phyloP scores from a whole-genome alignment of 2,888 invertebrate genomes.

The Drosophila testacea region DNA sequence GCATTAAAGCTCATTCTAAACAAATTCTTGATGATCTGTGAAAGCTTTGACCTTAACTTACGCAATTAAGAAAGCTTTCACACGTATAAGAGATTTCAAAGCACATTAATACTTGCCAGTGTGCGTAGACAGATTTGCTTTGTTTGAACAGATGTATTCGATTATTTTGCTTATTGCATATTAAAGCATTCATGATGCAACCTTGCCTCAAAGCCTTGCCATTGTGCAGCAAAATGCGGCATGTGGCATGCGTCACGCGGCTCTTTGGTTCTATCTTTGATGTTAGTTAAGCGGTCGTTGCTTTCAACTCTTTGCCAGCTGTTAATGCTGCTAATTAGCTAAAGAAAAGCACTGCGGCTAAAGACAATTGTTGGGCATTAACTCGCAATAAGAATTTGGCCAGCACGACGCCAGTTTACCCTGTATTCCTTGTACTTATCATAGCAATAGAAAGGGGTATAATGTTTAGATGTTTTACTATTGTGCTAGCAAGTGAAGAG shows the following conservation, averaged over 20 bases:
- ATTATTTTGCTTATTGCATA: slow-evolving; percentile 35
- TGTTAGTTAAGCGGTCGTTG: slow-evolving; percentile 29
- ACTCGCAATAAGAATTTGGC: slow-evolving; percentile 38
- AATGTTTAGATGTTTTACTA: background rate
- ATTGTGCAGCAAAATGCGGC: slow-evolving; percentile 20
- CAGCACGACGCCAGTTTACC: slow-evolving; percentile 38
- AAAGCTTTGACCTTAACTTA: too few relatives aligned
- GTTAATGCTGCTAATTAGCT: slow-evolving; percentile 64
- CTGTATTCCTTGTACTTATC: slow-evolving; percentile 9
- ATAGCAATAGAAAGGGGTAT: too few relatives aligned
- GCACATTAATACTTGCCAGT: background rate
- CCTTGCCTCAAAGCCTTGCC: slow-evolving; percentile 20
- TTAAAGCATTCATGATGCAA: slow-evolving; percentile 31
- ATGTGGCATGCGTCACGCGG: slow-evolving; percentile 27
- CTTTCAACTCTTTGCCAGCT: slow-evolving; percentile 34
- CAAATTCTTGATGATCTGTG: background rate
- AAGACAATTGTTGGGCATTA: slow-evolving; percentile 68
- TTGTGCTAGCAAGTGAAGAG: background rate
- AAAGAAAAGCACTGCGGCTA: slow-evolving; percentile 30
- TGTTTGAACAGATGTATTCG: slow-evolving; percentile 21
- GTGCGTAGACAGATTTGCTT: slow-evolving; percentile 1
- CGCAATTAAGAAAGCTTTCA: too few relatives aligned
- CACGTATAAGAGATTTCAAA: background rate
- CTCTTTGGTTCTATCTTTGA: slow-evolving; percentile 48
- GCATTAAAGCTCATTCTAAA: background rate